These are phyloP conservation scores for Camptogramma bilineatum DNA, from an alignment of 2,888 invertebrate species.

Conservation along the genomic window DNA sequence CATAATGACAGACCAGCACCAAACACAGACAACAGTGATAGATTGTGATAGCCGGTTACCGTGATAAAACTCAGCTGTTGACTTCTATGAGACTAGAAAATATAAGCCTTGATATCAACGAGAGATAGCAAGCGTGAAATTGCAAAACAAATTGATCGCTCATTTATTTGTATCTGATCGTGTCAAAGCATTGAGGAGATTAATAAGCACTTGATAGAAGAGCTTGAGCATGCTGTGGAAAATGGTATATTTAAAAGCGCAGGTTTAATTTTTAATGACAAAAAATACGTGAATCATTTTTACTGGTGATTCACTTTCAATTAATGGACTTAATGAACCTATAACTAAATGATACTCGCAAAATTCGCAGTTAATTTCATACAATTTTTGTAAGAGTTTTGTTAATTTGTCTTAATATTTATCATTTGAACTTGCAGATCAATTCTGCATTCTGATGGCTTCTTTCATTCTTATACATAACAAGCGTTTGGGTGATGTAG, in stretches of 20 bases:
- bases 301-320: too few species aligned
- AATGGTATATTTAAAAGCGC: background rate
- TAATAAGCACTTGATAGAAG: conserved; percentile 11
- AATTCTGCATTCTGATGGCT: too few species aligned
- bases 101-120: conserved; percentile 35
- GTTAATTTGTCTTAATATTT: too few species aligned
- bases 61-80: conserved; percentile 37
- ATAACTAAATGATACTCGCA: too few species aligned
- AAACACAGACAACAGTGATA: conserved; percentile 47
- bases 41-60: conserved; percentile 46
- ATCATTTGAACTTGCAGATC: too few species aligned
- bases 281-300: background rate
- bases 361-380: too few species aligned
- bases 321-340: too few species aligned
- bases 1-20: conserved; percentile 45
- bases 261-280: background rate
- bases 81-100: conserved; percentile 38
- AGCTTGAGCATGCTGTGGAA: background rate
- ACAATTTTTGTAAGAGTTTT: too few species aligned
- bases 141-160: conserved; percentile 32
- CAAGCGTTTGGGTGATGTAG: too few species aligned
- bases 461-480: too few species aligned
- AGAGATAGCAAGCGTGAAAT: conserved; percentile 30
- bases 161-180: conserved; percentile 44
- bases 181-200: conserved; percentile 7